Evolutionary conservation across 2,888 invertebrate genomes (phyloP), one percentile per base, ranked within the genome.

Genomic region (Drosophila sordidula): DNA sequence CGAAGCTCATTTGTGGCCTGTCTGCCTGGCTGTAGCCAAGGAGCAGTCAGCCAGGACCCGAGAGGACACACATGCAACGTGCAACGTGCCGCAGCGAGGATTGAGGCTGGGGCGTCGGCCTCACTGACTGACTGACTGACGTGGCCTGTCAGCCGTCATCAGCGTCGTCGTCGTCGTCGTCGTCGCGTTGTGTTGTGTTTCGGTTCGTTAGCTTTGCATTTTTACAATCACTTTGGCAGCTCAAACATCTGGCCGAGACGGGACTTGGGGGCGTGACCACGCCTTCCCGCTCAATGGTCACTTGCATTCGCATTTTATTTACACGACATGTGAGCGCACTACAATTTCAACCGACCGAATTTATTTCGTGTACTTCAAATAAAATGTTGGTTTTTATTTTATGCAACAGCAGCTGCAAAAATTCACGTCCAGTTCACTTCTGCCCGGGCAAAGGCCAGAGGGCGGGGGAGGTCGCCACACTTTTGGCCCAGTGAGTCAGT

Each of bases 181-280:
- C 83, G 84, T 72, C 80, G 86, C 86, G 82, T 87, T 87, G 86
- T 83, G n/a, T 41, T 11, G 18, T 2, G 80, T 75, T 85, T 80
- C 89, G 84, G 89, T 85, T 89, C 89, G 89, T 89, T 84, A 84
- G 83, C 69, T 85, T 85, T 82, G 83, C 73, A 89, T 84, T 84
- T 84, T 75, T 78, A 82, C 84, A 89, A 86, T 89, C 84, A 89
- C 89, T 88, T 85, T 88, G 88, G 58, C 78, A 83, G 72, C 54
- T 67, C 69, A 62, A 51, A 55, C 74, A 58, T 51, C 75, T 63
- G 69, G 50, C 41, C 47, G 54, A 54, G 50, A 45, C 16, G 34
- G 8, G 16, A 8, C 0, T 0, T 16, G 0, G 9, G 6, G 29
- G 14, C 18, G 16, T 41, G 22, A 11, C 41, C 41, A 42, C 41